Evolutionary conservation across 1,140 invertebrate species (phyloP).

Genomic region (Caenorhabditis tropicalis): DNA sequence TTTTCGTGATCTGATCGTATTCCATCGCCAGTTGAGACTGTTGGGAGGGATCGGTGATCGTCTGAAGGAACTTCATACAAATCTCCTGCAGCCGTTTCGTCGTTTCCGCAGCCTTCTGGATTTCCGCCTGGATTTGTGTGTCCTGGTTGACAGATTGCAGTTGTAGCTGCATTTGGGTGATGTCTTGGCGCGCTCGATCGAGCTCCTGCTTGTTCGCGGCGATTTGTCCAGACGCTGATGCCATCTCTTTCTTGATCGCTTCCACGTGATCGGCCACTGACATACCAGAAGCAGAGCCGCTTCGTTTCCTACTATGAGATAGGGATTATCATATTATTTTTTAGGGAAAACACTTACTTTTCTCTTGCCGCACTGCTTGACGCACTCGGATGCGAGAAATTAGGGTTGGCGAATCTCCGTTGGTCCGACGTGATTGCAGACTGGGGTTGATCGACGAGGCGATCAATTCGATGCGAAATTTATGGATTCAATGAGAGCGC

Average conservation of each 20-base stretch:
- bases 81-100: not conserved
- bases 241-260: slow-evolving; percentile 25
- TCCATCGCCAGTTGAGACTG: not conserved
- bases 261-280: not conserved
- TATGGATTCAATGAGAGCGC: too few species aligned
- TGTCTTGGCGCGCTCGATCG: not conserved
- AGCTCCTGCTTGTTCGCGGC: not conserved
- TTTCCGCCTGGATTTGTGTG: not conserved
- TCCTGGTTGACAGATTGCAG: not conserved
- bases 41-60: not conserved
- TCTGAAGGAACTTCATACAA: not conserved
- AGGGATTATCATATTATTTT: too few species aligned
- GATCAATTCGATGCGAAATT: not conserved
- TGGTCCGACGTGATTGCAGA: slow-evolving; percentile 35
- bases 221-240: not conserved
- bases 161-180: not conserved
- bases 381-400: slow-evolving; percentile 11
- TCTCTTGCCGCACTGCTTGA: not conserved
- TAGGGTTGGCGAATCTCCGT: slow-evolving; percentile 28
- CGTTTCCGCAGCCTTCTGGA: slow-evolving; percentile 7
- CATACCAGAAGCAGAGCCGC: slow-evolving; percentile 20
- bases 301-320: slow-evolving; percentile 4
- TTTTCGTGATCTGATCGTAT: not conserved
- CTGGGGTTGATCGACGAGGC: slow-evolving; percentile 20
- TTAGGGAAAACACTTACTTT: not conserved